A percentile compares a stretch with the other conserved stretches of the same genome.
Evolutionary conservation across 2,113 vertebrate genomes (phyloP).

Genomic region (Lamprologus callipterus): DNA sequence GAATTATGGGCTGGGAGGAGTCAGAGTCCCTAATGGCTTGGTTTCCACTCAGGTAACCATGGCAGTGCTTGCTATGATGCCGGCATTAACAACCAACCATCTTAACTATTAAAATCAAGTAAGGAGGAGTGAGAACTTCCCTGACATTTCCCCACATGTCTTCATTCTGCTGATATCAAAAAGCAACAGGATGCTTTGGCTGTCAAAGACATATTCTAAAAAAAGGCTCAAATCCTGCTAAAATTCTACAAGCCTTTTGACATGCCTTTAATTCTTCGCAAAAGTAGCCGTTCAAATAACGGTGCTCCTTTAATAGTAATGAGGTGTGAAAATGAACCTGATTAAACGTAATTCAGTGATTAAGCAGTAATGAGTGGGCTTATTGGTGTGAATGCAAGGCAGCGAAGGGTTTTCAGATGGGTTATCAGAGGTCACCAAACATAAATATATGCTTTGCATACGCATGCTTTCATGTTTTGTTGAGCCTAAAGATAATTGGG

Average conservation of each 20-base stretch:
- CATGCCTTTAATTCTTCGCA: not conserved
- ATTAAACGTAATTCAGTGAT: constrained; percentile 36
- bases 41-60: constrained; percentile 66
- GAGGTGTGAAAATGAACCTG: constrained; percentile 40
- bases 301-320: constrained; percentile 8
- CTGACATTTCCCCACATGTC: constrained; percentile 1
- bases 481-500: not conserved
- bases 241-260: not conserved
- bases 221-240: not conserved
- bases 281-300: not conserved
- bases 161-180: not conserved
- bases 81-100: constrained; percentile 16
- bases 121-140: constrained; percentile 26
- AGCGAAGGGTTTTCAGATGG: not conserved
- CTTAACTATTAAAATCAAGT: constrained; percentile 20
- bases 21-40: constrained; percentile 36
- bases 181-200: not conserved
- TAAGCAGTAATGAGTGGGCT: constrained; percentile 14
- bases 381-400: not conserved
- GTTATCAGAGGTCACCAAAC: not conserved
- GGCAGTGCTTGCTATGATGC: constrained; percentile 42
- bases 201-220: not conserved
- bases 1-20: constrained; percentile 20
- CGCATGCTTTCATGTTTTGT: not conserved
- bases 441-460: not conserved